Evolutionary conservation across 2,888 invertebrate genomes (phyloP), one percentile per base, ranked within the genome.

Genomic region (Coecobrya sp.): DNA sequence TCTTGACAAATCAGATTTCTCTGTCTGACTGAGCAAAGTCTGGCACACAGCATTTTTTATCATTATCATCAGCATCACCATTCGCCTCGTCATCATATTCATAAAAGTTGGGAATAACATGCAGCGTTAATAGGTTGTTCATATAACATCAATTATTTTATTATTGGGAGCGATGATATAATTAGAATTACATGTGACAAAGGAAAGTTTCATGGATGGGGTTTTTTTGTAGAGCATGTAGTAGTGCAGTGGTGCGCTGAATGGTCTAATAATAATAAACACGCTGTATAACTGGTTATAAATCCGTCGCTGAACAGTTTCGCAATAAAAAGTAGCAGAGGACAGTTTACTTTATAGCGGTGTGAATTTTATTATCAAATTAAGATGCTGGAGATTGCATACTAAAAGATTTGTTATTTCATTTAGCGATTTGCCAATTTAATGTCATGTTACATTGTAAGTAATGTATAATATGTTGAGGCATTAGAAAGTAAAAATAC

Each of bases 1-100:
- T 55, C 55, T 73, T 86, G 86, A 22, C 86, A 73, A 86, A 73
- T 86, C 86, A 86, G 55, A 81, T 81, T 55, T n/a, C 55, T 81
- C 81, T 81, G 81, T 81, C 81, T 81, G 81, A 81, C 81, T 81
- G 81, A 81, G 81, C 49, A 55, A 36, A 81, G 81, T 81, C 81
- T 81, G 81, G 81, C 81, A 81, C 81, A 81, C 81, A 81, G 8
- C 52, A 27, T 55, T 55, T 81, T 81, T 81, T 11, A 55, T 25
- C 19, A 81, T 55, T 55, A 52, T 81, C 81, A 19, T 76, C 49
- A 36, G 36, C 36, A 36, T 2, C 36, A 36, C 7, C 36, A 7
- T 36, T 36, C 81, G 81, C 81, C 55, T 81, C 81, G 81, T 81
- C 81, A 81, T 81, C 81, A 55, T 52, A 52, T 81, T 52, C 81